Percentiles rank a stretch among this genome's conserved stretches.
phyloP scores from a whole-genome alignment of 1,140 invertebrate species.

The Eriocheir sinensis region DNA sequence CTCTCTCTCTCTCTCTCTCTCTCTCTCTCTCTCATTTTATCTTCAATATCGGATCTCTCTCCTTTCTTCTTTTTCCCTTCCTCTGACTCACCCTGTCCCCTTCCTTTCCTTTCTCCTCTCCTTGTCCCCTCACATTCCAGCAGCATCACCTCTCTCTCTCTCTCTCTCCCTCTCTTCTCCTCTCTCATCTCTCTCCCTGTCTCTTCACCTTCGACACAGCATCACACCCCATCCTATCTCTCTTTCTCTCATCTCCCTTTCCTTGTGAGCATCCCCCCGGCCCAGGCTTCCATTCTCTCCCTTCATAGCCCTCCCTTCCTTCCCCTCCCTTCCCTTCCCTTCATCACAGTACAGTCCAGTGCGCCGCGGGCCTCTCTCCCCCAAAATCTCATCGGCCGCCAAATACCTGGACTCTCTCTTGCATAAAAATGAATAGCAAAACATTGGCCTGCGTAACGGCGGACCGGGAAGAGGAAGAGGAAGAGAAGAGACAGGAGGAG shows the following conservation, averaged over 20 bases:
- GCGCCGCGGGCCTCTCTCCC: neutral
- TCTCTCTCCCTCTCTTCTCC: neutral
- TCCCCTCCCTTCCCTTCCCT: neutral
- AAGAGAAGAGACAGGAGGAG: neutral
- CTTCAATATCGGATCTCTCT: neutral
- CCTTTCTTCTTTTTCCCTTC: neutral
- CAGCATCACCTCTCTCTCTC: neutral
- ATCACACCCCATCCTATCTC: neutral
- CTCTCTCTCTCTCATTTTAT: neutral
- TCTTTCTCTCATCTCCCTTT: neutral
- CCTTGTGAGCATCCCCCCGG: too few relatives aligned
- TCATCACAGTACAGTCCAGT: constrained; percentile 43
- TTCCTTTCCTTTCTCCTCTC: neutral
- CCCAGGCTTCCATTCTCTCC: neutral
- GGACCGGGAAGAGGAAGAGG: neutral
- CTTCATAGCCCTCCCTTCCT: neutral
- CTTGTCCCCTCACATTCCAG: neutral
- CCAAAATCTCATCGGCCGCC: constrained; percentile 54
- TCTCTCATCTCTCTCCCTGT: neutral
- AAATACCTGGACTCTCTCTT: constrained; percentile 42
- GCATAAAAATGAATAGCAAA: constrained; percentile 55
- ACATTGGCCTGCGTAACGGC: constrained; percentile 34
- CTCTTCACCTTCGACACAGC: neutral
- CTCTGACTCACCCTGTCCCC: neutral
- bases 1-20: neutral